phyloP scores from a whole-genome alignment of 2,797 vertebrate species.

The Crax fasciolata region DNA sequence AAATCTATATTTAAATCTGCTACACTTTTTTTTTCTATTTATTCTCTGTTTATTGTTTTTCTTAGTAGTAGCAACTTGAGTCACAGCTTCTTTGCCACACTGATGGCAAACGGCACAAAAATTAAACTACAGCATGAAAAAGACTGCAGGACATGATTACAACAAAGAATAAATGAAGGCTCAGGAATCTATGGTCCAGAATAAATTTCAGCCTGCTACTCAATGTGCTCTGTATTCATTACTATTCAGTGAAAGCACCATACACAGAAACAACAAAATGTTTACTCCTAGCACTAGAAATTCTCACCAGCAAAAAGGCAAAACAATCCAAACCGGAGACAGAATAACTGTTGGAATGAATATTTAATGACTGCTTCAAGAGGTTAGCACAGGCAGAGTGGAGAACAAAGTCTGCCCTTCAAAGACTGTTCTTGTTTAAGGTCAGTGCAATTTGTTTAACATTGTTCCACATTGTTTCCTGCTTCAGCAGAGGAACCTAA shows the following conservation, averaged over 20 bases:
- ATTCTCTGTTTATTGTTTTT: constrained; percentile 15
- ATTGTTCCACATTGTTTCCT: neutral
- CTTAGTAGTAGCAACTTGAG: neutral
- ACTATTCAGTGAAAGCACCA: constrained; percentile 39
- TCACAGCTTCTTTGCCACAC: neutral
- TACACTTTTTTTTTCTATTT: constrained; percentile 11
- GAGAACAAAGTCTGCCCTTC: constrained; percentile 51
- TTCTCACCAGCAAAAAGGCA: constrained; percentile 5
- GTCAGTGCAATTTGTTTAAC: constrained; percentile 58
- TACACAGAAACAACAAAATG: constrained; percentile 11
- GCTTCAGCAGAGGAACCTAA: neutral
- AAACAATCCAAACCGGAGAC: constrained; percentile 4
- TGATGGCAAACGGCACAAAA: constrained; percentile 24
- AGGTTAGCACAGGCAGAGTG: neutral
- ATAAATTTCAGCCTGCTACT: constrained; percentile 52
- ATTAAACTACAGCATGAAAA: constrained; percentile 80
- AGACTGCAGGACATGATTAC: constrained; percentile 68
- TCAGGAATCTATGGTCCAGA: constrained; percentile 41
- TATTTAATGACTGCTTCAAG: constrained; percentile 70
- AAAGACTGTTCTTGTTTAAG: constrained; percentile 36
- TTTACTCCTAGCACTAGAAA: constrained; percentile 47
- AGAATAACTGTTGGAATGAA: constrained; percentile 62
- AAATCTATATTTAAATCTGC: neutral
- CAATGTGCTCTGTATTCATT: constrained; percentile 27
- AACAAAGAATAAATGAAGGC: constrained; percentile 58